Evolutionary conservation across 2,797 vertebrate genomes (phyloP).

Genomic region (Darevskia nairensis): DNA sequence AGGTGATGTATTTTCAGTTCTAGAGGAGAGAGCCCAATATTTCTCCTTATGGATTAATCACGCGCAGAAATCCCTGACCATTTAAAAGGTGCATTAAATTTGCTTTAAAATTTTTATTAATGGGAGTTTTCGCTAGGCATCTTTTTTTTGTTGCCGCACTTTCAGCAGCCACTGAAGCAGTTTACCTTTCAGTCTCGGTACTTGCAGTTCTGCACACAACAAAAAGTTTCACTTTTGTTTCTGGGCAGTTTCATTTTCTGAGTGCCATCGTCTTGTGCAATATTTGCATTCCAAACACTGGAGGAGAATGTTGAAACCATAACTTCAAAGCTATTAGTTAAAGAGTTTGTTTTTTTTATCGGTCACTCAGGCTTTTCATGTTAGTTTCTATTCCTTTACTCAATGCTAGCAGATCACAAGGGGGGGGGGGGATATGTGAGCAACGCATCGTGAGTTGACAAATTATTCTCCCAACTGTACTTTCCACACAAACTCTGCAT

Average conservation of each 20-base stretch:
- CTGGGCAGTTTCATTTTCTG: slow-evolving; percentile 31
- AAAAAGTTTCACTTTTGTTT: slow-evolving; percentile 47
- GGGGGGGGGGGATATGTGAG: neutral
- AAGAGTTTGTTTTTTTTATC: slow-evolving; percentile 19
- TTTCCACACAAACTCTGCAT: slow-evolving; percentile 5
- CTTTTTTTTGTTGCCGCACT: neutral
- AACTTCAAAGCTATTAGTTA: slow-evolving; percentile 37
- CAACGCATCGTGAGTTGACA: neutral
- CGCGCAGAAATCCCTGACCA: neutral
- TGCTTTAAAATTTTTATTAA: neutral
- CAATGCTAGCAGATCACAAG: neutral
- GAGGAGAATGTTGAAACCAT: slow-evolving; percentile 24
- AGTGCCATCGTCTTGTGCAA: slow-evolving; percentile 17
- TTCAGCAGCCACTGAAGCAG: neutral
- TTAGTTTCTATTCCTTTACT: slow-evolving; percentile 7
- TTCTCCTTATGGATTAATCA: neutral
- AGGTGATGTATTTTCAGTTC: neutral
- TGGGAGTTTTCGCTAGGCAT: neutral
- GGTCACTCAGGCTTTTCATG: slow-evolving; percentile 10
- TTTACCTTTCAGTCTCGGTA: neutral
- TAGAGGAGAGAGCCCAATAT: neutral
- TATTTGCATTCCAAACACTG: slow-evolving; percentile 41
- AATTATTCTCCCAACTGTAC: neutral
- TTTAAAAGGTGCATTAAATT: neutral
- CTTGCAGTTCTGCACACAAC: neutral